Evolutionary conservation across 2,113 vertebrate genomes (phyloP).

Genomic region (Salvelinus sp.): DNA sequence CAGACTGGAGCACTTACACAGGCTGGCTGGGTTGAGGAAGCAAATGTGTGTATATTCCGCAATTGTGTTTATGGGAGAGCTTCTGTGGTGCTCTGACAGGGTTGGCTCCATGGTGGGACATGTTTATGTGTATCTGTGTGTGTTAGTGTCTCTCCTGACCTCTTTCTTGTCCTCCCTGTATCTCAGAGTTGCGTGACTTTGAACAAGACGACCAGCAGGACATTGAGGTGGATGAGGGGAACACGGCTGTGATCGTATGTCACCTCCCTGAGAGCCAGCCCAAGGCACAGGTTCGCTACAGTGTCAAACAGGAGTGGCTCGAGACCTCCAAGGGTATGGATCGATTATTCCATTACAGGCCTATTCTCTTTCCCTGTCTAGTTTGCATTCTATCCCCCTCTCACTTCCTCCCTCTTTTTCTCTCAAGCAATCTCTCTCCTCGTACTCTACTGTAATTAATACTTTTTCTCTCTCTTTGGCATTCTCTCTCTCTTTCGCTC

Average conservation of each 20-base stretch:
- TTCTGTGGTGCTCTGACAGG: background rate
- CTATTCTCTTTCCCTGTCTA: constrained; percentile 6
- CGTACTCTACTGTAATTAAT: constrained; percentile 2
- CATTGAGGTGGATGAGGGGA: constrained; percentile 96
- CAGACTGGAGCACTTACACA: background rate
- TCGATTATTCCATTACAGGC: background rate
- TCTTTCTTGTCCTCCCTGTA: background rate
- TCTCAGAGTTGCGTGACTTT: constrained; percentile 91
- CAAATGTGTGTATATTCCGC: background rate
- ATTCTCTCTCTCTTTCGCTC: background rate
- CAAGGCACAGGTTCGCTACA: constrained; percentile 96
- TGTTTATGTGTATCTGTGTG: background rate
- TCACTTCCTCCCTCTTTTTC: background rate
- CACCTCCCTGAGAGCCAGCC: constrained; percentile 96
- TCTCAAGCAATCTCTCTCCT: background rate
- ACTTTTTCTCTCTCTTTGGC: background rate
- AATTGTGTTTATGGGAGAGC: too few species aligned
- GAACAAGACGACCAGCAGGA: constrained; percentile 90
- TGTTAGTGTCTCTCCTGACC: constrained; percentile 16
- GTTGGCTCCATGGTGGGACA: background rate
- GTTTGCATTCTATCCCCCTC: background rate
- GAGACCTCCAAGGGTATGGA: constrained; percentile 90
- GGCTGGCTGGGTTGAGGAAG: background rate
- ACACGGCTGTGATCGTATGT: constrained; percentile 93
- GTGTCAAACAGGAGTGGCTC: constrained; percentile 96